A percentile compares a stretch with the other conserved stretches of the same genome.
Evolutionary conservation across 2,888 invertebrate species (phyloP).

Genomic region (Sepioteuthis lessoniana): DNA sequence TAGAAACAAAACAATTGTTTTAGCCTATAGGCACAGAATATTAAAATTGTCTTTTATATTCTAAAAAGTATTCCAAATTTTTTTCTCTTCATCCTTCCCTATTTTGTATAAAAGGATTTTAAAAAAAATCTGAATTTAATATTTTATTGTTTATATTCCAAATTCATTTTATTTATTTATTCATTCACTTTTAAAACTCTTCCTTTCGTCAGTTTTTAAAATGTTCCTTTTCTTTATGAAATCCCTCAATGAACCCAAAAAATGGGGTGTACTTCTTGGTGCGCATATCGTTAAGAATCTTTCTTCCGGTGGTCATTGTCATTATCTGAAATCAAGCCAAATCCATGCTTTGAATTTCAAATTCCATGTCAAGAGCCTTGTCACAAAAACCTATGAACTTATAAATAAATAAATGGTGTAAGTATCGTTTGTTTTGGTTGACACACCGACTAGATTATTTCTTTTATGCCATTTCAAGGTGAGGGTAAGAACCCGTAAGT

Average conservation of each 20-base stretch:
- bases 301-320: background rate
- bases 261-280: background rate
- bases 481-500: too few relatives aligned
- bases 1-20: background rate
- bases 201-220: background rate
- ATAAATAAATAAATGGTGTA: too few relatives aligned
- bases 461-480: too few relatives aligned
- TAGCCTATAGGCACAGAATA: conserved; percentile 33
- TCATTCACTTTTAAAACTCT: background rate
- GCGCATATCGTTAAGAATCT: background rate
- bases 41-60: background rate
- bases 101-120: background rate
- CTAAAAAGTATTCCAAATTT: background rate
- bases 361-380: background rate
- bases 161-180: background rate
- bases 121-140: background rate
- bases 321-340: background rate
- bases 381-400: too few relatives aligned
- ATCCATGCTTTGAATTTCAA: background rate
- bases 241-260: background rate
- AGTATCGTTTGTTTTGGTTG: too few relatives aligned
- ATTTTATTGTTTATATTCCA: background rate
- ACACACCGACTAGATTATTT: too few relatives aligned
- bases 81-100: too few relatives aligned
- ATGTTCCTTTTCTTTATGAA: background rate